Conservation (phyloP, 2,888 invertebrate genomes). For the Eilema depressum region DNA sequence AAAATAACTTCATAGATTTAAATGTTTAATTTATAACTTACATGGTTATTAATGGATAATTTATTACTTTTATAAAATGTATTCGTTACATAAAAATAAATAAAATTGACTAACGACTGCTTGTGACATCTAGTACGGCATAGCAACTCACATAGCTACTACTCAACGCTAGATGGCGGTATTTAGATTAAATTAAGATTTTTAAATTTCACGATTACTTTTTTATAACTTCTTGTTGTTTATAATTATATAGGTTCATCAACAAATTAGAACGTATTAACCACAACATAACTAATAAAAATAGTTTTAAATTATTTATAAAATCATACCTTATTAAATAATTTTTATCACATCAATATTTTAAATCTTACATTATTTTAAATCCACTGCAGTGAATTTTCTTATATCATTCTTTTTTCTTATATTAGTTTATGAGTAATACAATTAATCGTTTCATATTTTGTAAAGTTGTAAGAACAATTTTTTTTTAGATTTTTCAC, state of each 20-base stretch:
- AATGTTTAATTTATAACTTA: too few species aligned
- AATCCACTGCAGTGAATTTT: not conserved
- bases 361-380: not conserved
- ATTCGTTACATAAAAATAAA: not conserved
- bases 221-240: not conserved
- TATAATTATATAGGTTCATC: not conserved
- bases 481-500: too few species aligned
- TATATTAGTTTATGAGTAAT: not conserved
- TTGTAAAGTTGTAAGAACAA: not conserved
- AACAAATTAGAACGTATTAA: not conserved
- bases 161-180: slow-evolving; percentile 4
- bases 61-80: not conserved
- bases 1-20: too few species aligned
- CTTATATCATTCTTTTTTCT: too few species aligned
- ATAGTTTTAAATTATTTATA: not conserved
- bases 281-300: not conserved
- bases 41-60: too few species aligned
- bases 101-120: not conserved
- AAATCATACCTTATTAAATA: not conserved
- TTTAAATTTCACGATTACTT: not conserved
- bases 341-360: not conserved
- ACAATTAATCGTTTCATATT: not conserved
- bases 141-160: slow-evolving; percentile 20
- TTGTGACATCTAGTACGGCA: slow-evolving; percentile 38
- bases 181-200: too few species aligned